Conservation (phyloP, 2,797 vertebrate genomes). For the Neosalanx taihuensis region DNA sequence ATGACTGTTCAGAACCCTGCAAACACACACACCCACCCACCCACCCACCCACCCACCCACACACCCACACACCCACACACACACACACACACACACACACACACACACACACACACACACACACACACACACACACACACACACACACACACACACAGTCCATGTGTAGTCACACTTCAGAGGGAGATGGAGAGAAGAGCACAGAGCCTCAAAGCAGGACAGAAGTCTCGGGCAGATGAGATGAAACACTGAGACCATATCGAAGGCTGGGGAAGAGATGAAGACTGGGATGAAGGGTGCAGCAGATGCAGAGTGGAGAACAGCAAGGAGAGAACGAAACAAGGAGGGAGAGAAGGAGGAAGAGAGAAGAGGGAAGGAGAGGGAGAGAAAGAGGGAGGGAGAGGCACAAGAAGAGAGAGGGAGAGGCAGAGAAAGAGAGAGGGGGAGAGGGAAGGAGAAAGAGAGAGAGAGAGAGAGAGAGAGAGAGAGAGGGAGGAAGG, state of each 20-base stretch:
- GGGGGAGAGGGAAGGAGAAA: not conserved
- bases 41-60: too few species aligned
- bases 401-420: not conserved
- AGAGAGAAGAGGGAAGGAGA: not conserved
- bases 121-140: not conserved
- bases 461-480: not conserved
- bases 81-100: too few species aligned
- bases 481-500: not conserved
- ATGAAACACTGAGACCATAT: not conserved
- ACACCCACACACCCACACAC: too few species aligned
- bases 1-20: not conserved
- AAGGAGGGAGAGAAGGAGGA: not conserved
- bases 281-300: not conserved
- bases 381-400: not conserved
- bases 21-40: not conserved
- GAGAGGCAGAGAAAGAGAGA: not conserved
- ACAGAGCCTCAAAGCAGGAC: not conserved
- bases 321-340: not conserved
- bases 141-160: too few species aligned
- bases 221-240: not conserved
- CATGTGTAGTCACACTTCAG: too few species aligned
- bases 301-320: not conserved
- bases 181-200: too few species aligned
- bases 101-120: not conserved
- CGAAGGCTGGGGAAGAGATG: not conserved